These are phyloP conservation scores for Watsonalla cultraria DNA, from an alignment of 2,888 invertebrate species.

Conservation along the genomic window DNA sequence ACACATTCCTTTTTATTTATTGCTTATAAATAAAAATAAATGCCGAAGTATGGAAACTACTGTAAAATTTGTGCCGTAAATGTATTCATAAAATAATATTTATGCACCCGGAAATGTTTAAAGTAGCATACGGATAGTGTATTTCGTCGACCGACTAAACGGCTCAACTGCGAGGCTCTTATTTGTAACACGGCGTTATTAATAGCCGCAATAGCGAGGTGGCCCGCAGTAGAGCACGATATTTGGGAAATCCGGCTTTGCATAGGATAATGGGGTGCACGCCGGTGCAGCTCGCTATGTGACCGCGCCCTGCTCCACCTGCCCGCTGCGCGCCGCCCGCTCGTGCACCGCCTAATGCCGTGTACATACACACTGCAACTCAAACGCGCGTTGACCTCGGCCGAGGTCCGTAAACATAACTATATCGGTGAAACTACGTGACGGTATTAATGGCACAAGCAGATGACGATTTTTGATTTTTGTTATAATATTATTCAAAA, in stretches of 20 bases:
- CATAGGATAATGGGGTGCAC: slow-evolving; percentile 69
- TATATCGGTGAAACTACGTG: too few species aligned
- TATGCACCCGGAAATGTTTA: too few species aligned
- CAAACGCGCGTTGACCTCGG: too few species aligned
- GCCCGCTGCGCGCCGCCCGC: not conserved
- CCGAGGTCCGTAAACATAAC: too few species aligned
- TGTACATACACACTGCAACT: slow-evolving; percentile 21
- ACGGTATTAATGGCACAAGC: too few species aligned
- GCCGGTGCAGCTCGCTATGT: slow-evolving; percentile 42
- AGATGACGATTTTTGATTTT: too few species aligned
- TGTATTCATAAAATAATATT: too few species aligned
- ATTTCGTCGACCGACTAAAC: slow-evolving; percentile 62
- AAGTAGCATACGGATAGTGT: slow-evolving; percentile 57
- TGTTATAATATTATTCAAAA: too few species aligned
- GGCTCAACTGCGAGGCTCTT: slow-evolving; percentile 54
- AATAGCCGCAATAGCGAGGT: slow-evolving; percentile 71
- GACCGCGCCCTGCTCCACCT: slow-evolving; percentile 18
- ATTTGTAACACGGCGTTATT: slow-evolving; percentile 71
- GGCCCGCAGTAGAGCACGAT: slow-evolving; percentile 67
- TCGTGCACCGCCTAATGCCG: not conserved
- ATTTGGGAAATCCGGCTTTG: slow-evolving; percentile 75
- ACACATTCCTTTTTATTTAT: too few species aligned
- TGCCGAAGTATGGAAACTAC: too few species aligned
- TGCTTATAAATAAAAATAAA: too few species aligned
- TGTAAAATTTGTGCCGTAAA: too few species aligned